Evolutionary conservation across 2,113 vertebrate species (phyloP).

Genomic region (Hemibagrus wyckioides): DNA sequence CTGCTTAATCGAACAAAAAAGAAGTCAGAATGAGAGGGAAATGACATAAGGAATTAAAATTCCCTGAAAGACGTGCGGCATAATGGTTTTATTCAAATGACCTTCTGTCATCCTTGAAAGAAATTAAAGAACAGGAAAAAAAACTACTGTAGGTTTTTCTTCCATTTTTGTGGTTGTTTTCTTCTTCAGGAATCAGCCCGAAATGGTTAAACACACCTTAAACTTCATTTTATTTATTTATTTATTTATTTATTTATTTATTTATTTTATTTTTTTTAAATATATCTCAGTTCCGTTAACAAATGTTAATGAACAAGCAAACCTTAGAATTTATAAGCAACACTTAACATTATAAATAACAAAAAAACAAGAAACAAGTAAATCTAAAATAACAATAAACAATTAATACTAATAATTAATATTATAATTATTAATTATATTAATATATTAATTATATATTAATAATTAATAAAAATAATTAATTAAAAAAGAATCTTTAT

Average conservation of each 20-base stretch:
- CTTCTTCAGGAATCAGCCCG: neutral
- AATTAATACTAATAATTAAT: no score
- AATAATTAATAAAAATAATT: no score
- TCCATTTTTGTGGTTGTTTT: neutral
- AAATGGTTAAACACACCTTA: neutral
- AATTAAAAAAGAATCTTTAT: no score
- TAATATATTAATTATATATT: no score
- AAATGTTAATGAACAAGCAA: neutral
- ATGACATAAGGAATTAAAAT: slow-evolving; percentile 10
- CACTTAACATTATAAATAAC: neutral
- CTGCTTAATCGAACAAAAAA: slow-evolving; percentile 6
- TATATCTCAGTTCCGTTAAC: neutral
- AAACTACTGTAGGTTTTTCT: neutral
- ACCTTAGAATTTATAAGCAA: neutral
- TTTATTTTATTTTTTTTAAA: no score
- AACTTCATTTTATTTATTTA: neutral
- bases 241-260: no score
- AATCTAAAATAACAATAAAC: no score
- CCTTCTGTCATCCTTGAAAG: neutral
- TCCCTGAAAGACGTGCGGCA: neutral
- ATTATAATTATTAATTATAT: no score
- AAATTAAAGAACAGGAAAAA: neutral
- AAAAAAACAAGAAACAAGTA: no score
- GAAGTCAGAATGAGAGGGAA: slow-evolving; percentile 3
- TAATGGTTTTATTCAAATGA: neutral